Conservation (phyloP, 2,888 invertebrate genomes). For the Hoplodrina ambigua region DNA sequence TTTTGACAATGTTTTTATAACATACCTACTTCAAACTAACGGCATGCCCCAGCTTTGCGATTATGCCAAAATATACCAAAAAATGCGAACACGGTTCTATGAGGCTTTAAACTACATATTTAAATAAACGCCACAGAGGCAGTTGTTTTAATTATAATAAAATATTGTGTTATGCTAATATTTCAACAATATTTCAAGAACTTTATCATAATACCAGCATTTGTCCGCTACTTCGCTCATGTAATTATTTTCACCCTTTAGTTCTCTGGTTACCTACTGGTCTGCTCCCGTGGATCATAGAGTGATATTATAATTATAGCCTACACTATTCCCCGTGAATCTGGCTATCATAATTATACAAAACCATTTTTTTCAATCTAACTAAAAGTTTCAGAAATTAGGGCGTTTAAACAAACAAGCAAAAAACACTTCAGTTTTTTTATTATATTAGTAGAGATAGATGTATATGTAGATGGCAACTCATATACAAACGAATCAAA, state of each 20-base stretch:
- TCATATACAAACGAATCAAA: background rate
- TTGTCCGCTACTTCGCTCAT: no score
- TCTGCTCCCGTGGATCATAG: no score
- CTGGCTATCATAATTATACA: no score
- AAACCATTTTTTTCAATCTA: no score
- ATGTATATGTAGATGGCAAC: no score
- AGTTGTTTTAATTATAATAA: background rate
- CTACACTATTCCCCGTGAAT: no score
- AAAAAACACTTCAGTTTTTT: no score
- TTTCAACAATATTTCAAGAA: background rate
- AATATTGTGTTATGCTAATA: background rate
- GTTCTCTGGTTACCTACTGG: no score
- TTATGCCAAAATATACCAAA: conserved; percentile 34
- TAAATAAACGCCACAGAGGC: conserved; percentile 13
- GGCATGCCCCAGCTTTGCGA: conserved; percentile 43
- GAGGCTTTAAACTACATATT: conserved; percentile 27
- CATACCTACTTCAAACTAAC: conserved; percentile 51
- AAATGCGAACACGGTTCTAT: conserved; percentile 28
- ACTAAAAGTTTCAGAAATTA: no score
- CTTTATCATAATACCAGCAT: background rate
- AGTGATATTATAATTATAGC: no score
- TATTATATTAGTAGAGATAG: background rate
- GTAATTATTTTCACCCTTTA: no score
- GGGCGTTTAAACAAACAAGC: no score
- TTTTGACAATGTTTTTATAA: conserved; percentile 50